These are phyloP conservation scores for Pammene aurita DNA, from an alignment of 2,888 invertebrate species.

Conservation along the genomic window DNA sequence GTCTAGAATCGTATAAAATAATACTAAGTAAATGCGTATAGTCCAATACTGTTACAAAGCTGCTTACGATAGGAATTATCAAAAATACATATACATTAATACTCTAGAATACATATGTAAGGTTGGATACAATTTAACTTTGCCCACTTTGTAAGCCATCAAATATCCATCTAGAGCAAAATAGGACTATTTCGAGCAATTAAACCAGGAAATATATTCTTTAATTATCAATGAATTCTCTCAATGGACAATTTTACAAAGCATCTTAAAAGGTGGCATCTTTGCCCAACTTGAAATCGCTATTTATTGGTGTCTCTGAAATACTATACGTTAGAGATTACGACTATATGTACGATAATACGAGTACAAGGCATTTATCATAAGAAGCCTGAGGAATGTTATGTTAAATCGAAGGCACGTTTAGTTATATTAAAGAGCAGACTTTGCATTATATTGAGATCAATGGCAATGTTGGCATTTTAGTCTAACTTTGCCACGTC, in stretches of 20 bases:
- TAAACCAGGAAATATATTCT: too few relatives aligned
- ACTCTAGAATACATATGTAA: neutral
- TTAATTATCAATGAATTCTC: too few relatives aligned
- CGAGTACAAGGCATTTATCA: slow-evolving; percentile 27
- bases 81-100: slow-evolving; percentile 9
- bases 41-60: slow-evolving; percentile 31
- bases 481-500: neutral
- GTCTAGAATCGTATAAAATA: slow-evolving; percentile 17
- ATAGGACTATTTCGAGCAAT: too few relatives aligned
- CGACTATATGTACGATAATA: slow-evolving; percentile 6
- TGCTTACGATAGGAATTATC: slow-evolving; percentile 8
- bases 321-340: neutral
- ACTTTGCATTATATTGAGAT: slow-evolving; percentile 1
- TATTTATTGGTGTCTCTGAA: too few relatives aligned
- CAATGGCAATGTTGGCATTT: neutral
- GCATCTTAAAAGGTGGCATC: too few relatives aligned
- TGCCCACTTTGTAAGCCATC: too few relatives aligned
- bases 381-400: slow-evolving; percentile 31
- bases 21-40: slow-evolving; percentile 38
- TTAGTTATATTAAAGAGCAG: slow-evolving; percentile 18
- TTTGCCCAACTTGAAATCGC: too few relatives aligned
- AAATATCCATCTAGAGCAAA: too few relatives aligned
- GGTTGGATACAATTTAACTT: too few relatives aligned
- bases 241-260: too few relatives aligned
- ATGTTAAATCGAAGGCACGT: slow-evolving; percentile 19